phyloP scores from a whole-genome alignment of 2,797 vertebrate species.

The Macropus fuliginosus region DNA sequence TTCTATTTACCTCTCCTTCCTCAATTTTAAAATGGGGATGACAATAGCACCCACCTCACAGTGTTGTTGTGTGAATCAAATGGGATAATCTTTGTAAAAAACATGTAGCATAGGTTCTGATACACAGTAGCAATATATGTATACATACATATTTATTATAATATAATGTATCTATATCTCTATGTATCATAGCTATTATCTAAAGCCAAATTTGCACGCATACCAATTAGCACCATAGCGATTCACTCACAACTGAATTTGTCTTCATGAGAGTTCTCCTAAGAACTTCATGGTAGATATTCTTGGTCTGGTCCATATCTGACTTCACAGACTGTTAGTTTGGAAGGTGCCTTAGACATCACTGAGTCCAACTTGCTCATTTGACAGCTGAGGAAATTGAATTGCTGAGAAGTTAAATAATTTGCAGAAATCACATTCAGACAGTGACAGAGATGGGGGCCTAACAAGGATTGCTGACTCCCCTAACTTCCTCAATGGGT shows the following conservation, averaged over 20 bases:
- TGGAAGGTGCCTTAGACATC: neutral
- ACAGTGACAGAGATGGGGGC: neutral
- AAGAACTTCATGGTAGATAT: neutral
- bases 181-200: neutral
- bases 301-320: constrained; percentile 7
- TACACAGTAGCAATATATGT: neutral
- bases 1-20: neutral
- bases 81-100: neutral
- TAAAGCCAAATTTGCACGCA: neutral
- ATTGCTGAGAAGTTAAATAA: neutral
- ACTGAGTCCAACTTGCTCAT: neutral
- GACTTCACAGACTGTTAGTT: neutral
- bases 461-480: neutral
- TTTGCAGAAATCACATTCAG: neutral
- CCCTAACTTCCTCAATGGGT: neutral
- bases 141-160: neutral
- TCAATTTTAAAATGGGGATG: neutral
- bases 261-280: neutral
- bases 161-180: neutral
- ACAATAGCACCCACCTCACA: neutral
- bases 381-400: neutral
- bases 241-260: constrained; percentile 25
- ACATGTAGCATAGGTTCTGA: neutral
- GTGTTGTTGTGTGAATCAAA: neutral
- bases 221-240: neutral